These are phyloP conservation scores for Budorcas taxicolor DNA, from an alignment of 2,113 vertebrate species.

Conservation along the genomic window DNA sequence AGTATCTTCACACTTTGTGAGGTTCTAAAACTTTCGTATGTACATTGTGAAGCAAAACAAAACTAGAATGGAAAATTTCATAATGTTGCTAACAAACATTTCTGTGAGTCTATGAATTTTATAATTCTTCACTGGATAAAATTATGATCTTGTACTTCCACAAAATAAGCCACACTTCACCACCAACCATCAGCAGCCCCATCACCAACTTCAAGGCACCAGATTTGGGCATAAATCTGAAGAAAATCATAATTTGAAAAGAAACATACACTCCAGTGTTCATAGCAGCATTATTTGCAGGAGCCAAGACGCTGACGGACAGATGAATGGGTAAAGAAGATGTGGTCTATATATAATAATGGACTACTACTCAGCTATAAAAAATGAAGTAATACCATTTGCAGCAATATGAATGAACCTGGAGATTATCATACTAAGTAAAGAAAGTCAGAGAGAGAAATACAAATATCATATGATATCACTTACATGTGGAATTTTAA, in stretches of 20 bases:
- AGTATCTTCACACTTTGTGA: rapidly evolving
- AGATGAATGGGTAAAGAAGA: not conserved
- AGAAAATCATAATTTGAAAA: not conserved
- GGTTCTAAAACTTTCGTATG: not conserved
- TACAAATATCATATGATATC: not conserved
- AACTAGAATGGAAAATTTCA: not conserved
- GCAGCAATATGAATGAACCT: not conserved
- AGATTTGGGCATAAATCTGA: not conserved
- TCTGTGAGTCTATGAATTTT: not conserved
- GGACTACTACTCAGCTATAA: not conserved
- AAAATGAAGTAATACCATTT: not conserved
- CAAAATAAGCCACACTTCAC: not conserved
- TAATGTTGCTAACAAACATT: not conserved
- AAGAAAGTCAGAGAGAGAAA: not conserved
- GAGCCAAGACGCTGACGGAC: not conserved
- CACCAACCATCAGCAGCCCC: too few species aligned
- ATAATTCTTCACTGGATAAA: not conserved
- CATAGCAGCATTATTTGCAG: not conserved
- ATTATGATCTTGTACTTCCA: rapidly evolving
- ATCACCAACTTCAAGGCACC: too few species aligned
- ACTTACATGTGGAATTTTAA: not conserved
- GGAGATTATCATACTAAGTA: not conserved
- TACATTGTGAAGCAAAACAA: not conserved
- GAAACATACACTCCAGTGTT: not conserved
- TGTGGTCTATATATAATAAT: not conserved